phyloP scores from a whole-genome alignment of 2,888 invertebrate genomes.

The Ochropleura leucogaster region DNA sequence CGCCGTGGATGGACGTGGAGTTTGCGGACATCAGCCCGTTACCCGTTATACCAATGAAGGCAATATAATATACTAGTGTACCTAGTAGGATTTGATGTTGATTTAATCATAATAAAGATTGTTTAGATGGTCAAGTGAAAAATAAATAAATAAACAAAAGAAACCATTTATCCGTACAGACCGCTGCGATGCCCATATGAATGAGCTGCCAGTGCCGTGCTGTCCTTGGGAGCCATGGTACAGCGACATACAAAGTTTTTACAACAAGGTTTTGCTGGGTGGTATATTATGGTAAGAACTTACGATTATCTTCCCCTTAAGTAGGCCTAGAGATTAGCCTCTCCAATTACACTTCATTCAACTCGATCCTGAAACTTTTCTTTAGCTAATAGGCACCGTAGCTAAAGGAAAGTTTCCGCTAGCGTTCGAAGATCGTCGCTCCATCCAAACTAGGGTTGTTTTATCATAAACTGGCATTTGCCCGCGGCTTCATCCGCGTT shows the following conservation, averaged over 20 bases:
- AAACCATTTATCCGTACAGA: constrained; percentile 62
- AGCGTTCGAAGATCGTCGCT: not conserved
- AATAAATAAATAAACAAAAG: not conserved
- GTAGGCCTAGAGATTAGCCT: too few species aligned
- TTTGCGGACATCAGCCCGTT: too few species aligned
- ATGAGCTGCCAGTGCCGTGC: constrained; percentile 94
- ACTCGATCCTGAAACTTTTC: not conserved
- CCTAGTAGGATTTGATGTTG: too few species aligned
- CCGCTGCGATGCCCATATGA: constrained; percentile 90
- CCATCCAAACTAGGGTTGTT: not conserved
- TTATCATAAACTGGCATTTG: too few species aligned
- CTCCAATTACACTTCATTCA: not conserved
- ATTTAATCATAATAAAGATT: too few species aligned
- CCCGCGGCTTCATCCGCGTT: too few species aligned
- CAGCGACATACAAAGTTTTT: constrained; percentile 89
- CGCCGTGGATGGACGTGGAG: too few species aligned
- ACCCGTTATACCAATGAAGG: too few species aligned
- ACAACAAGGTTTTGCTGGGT: constrained; percentile 75
- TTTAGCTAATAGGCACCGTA: not conserved
- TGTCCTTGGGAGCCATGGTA: constrained; percentile 94
- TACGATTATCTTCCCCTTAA: not conserved
- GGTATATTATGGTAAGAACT: constrained; percentile 77
- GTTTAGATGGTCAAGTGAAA: too few species aligned
- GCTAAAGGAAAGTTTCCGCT: too few species aligned
- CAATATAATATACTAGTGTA: too few species aligned